Evolutionary conservation across 2,113 vertebrate species (phyloP), one percentile per base, ranked within the genome.

Genomic region (Actenoides lindsayi): DNA sequence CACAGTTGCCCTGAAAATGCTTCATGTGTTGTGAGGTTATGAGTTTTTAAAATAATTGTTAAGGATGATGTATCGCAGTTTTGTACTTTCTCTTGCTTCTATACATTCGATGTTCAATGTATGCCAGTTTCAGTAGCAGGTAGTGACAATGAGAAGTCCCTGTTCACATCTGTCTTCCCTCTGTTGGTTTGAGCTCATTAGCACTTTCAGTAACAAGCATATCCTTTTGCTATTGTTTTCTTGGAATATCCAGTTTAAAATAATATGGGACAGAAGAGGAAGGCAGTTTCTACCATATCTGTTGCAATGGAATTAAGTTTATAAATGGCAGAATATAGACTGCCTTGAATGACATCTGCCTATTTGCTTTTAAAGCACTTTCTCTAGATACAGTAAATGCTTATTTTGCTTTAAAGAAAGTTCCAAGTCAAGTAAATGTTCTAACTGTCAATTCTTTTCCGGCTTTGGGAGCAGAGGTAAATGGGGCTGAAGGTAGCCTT

Each of bases 81-180:
- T 46, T 76, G 8, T 67, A 2, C 13, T 90, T 82, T 62, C 4
- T n/a, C 18, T 64, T 91, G 64, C 30, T 77, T 50, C 28, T 74
- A 1, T 21, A 11, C n/a, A n/a, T n/a, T n/a, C n/a, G n/a, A n/a
- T 24, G 2, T 46, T 67, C 0, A 0, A 2, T 50, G 9, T 33
- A 5, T 79, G 7, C 6, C 5, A 3, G 14, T 86, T 88, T 69
- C 68, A 67, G 50, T 50, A 65, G 71, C 9, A 35, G n/a, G 27
- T 44, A 69, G 50, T 41, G 50, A 41, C 19, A 44, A 50, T 63
- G 50, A 65, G 35, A 50, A 80, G 28, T 35, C 27, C 31, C 9
- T 59, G 37, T 83, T 86, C 19, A 23, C 16, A 37, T 78, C 25
- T n/a, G 41, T 1, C 28, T 70, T 90, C 35, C 25, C 68, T 91